Percentiles rank a stretch among this genome's conserved stretches.
phyloP scores from a whole-genome alignment of 2,888 invertebrate genomes.

The Enoplolaimus lenunculus region DNA sequence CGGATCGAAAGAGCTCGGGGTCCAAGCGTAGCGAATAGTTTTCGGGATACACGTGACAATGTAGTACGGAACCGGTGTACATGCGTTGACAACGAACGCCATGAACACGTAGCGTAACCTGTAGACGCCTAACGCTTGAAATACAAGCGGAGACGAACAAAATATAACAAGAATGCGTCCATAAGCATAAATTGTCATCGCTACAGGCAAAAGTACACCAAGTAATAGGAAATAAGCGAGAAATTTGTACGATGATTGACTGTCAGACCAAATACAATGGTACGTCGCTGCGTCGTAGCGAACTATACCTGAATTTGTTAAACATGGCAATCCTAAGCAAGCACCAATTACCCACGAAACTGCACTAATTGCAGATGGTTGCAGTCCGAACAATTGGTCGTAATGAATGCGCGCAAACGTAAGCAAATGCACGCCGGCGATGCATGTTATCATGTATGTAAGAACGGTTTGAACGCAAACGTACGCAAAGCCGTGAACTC shows the following conservation, averaged over 20 bases:
- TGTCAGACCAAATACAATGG: conserved; percentile 36
- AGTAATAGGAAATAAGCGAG: conserved; percentile 36
- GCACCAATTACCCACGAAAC: conserved; percentile 36
- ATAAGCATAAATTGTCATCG: conserved; percentile 37
- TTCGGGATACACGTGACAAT: neutral
- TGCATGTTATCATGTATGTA: conserved; percentile 37
- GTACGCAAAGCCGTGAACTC: conserved; percentile 33
- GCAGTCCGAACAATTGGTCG: conserved; percentile 38
- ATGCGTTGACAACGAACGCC: conserved; percentile 30
- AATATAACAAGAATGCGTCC: conserved; percentile 36
- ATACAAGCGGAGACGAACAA: conserved; percentile 38
- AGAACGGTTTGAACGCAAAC: conserved; percentile 37
- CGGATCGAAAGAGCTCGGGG: too few species aligned
- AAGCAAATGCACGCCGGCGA: conserved; percentile 38
- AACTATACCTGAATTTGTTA: conserved; percentile 37
- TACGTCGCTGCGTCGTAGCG: conserved; percentile 31
- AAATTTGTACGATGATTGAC: conserved; percentile 36
- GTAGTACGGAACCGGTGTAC: conserved; percentile 2
- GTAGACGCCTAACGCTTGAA: conserved; percentile 37
- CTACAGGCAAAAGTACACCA: conserved; percentile 27
- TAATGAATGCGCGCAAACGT: conserved; percentile 40
- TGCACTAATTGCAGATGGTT: conserved; percentile 31
- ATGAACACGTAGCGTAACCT: conserved; percentile 36
- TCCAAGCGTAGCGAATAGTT: too few species aligned
- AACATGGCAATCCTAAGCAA: conserved; percentile 34